Evolutionary conservation across 2,797 vertebrate species (phyloP).

Genomic region (Cossypha polioptera): DNA sequence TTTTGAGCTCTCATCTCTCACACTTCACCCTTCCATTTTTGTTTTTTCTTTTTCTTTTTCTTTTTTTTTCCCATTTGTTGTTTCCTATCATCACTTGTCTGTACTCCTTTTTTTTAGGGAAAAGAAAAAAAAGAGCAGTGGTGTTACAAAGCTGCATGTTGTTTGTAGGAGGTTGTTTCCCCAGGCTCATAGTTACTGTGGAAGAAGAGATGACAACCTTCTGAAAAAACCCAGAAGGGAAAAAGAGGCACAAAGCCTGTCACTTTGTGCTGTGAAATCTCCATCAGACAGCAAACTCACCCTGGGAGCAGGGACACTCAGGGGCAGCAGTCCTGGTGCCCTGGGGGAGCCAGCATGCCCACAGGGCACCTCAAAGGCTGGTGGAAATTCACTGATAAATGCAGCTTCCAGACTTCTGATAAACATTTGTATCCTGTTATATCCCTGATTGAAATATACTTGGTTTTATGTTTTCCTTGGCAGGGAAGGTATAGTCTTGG

Average conservation of each 20-base stretch:
- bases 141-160: slow-evolving; percentile 10
- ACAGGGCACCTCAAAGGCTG: background rate
- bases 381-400: background rate
- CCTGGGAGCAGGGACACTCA: background rate
- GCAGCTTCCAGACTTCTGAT: background rate
- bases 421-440: background rate
- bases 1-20: background rate
- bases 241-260: background rate
- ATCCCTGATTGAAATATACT: background rate
- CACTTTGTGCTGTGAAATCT: background rate
- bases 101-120: background rate
- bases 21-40: background rate
- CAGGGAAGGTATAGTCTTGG: background rate
- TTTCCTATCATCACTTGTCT: background rate
- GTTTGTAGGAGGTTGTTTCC: slow-evolving; percentile 49
- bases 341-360: background rate
- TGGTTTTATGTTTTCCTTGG: slow-evolving; percentile 3
- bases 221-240: background rate
- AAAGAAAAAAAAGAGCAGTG: slow-evolving; percentile 16
- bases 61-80: background rate
- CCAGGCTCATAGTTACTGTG: slow-evolving; percentile 1
- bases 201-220: slow-evolving; percentile 37
- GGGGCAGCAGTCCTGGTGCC: background rate
- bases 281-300: background rate
- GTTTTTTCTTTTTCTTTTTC: rapidly evolving